These are phyloP conservation scores for Cataglyphis albicans DNA, from an alignment of 2,888 invertebrate genomes.

Conservation along the genomic window DNA sequence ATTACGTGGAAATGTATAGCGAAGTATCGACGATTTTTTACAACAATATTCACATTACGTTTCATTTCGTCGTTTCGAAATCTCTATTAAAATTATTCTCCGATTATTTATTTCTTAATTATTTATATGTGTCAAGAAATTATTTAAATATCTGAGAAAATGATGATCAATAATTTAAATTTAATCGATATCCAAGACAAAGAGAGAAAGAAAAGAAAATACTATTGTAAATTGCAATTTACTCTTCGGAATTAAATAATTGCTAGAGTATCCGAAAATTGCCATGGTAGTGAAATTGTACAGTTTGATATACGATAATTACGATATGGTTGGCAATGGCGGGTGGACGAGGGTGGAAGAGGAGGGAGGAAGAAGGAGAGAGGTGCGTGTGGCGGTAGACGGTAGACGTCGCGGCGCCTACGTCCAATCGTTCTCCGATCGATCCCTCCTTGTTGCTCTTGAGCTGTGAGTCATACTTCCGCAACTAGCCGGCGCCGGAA, in stretches of 20 bases:
- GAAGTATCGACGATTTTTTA: slow-evolving; percentile 36
- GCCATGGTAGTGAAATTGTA: not conserved
- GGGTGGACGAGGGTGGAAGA: not conserved
- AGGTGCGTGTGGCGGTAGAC: slow-evolving; percentile 77
- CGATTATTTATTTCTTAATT: not conserved
- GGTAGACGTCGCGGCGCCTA: slow-evolving; percentile 85
- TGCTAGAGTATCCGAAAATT: not conserved
- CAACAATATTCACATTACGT: not conserved
- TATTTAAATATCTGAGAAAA: not conserved
- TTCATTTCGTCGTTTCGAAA: not conserved
- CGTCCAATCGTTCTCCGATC: slow-evolving; percentile 84
- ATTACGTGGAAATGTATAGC: slow-evolving; percentile 13
- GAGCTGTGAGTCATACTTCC: slow-evolving; percentile 82
- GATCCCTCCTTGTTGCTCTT: slow-evolving; percentile 80
- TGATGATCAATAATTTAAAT: not conserved
- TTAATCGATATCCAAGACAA: not conserved
- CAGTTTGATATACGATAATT: slow-evolving; percentile 27
- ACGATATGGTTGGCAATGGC: not conserved
- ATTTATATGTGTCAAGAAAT: not conserved
- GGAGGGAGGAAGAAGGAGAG: slow-evolving; percentile 49
- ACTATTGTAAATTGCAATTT: not conserved
- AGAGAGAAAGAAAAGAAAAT: not conserved
- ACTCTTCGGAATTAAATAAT: slow-evolving; percentile 14
- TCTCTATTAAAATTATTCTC: not conserved
- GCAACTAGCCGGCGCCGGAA: slow-evolving; percentile 63